Base-by-base conservation (phyloP, 2,888 invertebrate genomes). In the Xanthia icteritia region DNA sequence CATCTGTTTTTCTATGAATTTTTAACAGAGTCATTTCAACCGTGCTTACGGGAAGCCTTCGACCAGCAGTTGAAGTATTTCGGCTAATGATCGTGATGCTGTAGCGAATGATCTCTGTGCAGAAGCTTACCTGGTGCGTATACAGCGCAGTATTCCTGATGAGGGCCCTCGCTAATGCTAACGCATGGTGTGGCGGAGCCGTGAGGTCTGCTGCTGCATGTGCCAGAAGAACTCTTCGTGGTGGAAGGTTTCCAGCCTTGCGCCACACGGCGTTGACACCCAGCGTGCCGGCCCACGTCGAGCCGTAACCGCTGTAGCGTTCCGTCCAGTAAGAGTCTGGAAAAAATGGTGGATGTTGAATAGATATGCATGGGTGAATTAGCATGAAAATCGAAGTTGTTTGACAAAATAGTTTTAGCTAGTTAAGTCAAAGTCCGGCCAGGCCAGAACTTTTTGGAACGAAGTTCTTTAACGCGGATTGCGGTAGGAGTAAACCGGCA, bases 111-210 rank as follows among this genome's bases (percentile, higher is more conserved):
- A 45, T 45, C 6, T 27, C 11, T 11, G 8, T 31, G 4, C 20
- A 48, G 13, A 8, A 54, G n/a, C 42, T 51, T 93, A 99, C 99
- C 97, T 99, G 98, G 92, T 98, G 98, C 79, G 98, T 97, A 94
- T 99, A 99, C 73, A 98, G 97, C 11, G 99, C 98, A 79, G 98
- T 98, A 82, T 98, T 98, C 81, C 97, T 97, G n/a, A 98, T 97
- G 72, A 99, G 97, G n/a, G 99, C 98, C 82, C 98, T 97, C 23
- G 98, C 98, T 66, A 99, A 97, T 92, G 98, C 97, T 88, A 99
- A 97, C 48, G 99, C 98, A 93, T 99, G 99, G 92, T 98, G 98
- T 90, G 98, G 98, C 92, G 99, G 99, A 63, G 99, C 98, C 85
- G 97, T 97, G 64, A 97, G 97, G 95, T 99, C 99, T 13, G 98